Evolutionary conservation across 1,140 invertebrate species (phyloP).

Genomic region (Drosophila murphyi): DNA sequence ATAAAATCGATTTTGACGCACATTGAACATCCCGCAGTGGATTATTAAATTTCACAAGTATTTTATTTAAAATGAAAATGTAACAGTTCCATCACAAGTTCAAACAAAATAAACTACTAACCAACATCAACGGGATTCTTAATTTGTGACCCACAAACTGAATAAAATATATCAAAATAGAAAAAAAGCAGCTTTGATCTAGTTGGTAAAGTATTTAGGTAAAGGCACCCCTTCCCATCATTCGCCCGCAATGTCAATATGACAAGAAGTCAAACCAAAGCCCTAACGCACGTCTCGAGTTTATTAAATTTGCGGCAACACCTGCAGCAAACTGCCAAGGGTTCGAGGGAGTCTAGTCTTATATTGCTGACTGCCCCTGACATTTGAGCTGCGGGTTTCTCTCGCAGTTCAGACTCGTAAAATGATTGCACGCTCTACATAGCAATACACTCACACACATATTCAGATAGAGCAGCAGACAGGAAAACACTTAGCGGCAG

Average conservation of each 20-base stretch:
- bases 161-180: slow-evolving; percentile 69
- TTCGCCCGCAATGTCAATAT: slow-evolving; percentile 12
- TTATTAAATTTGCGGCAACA: slow-evolving; percentile 81
- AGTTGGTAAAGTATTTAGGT: slow-evolving; percentile 75
- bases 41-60: background rate
- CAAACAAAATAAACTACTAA: slow-evolving; percentile 42
- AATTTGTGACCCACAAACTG: slow-evolving; percentile 63
- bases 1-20: too few species aligned
- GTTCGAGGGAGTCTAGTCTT: slow-evolving; percentile 28
- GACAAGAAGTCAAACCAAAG: slow-evolving; percentile 54
- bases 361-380: slow-evolving; percentile 65
- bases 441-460: slow-evolving; percentile 48
- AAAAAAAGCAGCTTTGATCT: slow-evolving; percentile 69
- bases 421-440: slow-evolving; percentile 79
- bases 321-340: slow-evolving; percentile 57
- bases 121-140: slow-evolving; percentile 46
- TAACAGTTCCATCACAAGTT: slow-evolving; percentile 7
- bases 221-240: slow-evolving; percentile 28
- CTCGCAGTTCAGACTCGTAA: slow-evolving; percentile 66
- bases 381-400: slow-evolving; percentile 59
- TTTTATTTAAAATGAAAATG: background rate
- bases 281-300: slow-evolving; percentile 79
- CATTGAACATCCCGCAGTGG: too few species aligned
- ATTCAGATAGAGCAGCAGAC: slow-evolving; percentile 11
- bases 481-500: slow-evolving; percentile 79